phyloP scores from a whole-genome alignment of 2,888 invertebrate genomes.

The Ophonus ardosiacus region DNA sequence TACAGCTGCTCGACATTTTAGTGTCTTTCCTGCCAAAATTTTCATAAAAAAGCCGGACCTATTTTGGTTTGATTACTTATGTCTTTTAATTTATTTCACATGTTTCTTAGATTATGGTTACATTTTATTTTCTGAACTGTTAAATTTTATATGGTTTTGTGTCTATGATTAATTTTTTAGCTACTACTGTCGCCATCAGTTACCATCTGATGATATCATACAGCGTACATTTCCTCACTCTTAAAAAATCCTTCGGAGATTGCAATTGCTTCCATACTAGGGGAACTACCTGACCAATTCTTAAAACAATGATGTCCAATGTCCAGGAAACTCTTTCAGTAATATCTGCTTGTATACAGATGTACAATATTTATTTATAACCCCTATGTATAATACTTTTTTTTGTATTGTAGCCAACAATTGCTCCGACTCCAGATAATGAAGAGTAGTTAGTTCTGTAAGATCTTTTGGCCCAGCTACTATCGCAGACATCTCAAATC shows the following conservation, averaged over 20 bases:
- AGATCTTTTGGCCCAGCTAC: not conserved
- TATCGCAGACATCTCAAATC: not conserved
- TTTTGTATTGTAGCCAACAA: not conserved
- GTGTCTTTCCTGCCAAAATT: not conserved
- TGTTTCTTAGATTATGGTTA: not conserved
- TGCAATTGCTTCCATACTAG: not conserved
- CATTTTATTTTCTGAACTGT: too few species aligned
- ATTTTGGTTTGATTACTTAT: not conserved
- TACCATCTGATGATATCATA: too few species aligned
- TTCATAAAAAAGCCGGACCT: not conserved
- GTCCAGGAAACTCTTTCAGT: not conserved
- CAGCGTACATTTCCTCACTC: not conserved
- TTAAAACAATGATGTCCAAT: not conserved
- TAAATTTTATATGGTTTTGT: too few species aligned
- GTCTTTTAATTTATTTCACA: not conserved
- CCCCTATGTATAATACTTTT: not conserved
- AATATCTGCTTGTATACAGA: not conserved
- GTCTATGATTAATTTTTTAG: too few species aligned
- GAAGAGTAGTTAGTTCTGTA: not conserved
- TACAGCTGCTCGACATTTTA: not conserved
- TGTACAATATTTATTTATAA: not conserved
- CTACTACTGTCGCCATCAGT: too few species aligned
- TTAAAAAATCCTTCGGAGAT: not conserved
- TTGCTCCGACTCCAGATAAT: constrained; percentile 12
- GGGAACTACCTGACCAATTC: not conserved